Base-by-base conservation (phyloP, 92 coral and sea anemone species). In the Muricea muricata region DNA sequence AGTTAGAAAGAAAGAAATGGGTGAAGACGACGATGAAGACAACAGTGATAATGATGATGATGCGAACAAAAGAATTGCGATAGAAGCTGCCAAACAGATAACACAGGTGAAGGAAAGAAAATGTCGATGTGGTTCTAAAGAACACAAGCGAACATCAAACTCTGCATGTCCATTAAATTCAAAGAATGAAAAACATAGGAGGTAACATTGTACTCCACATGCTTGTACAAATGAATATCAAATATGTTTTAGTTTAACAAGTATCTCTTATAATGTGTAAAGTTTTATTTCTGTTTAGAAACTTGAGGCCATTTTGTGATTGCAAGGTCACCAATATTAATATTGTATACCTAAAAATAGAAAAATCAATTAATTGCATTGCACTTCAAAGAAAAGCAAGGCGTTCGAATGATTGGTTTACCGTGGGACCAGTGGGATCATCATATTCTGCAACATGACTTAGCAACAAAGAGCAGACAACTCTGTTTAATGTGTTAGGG, bases 261-360 rank as follows among this genome's bases (percentile, higher is more conserved):
- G n/a, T n/a, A n/a, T n/a, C n/a, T n/a, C 4, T 52, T 52, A 13
- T 3, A 14, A 13, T 52, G 15, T 4, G 6, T 52, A 52, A 4
- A 52, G 15, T 31, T 69, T 56, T 37, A 7, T n/a, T 18, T 41
- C 20, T 60, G 6, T 70, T 50, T 14, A 21, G 66, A 45, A 10
- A 78, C 55, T 31, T 47, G 79, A 37, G 91, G 89, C 91, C 91
- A 88, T 21, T 40, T 84, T 41, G 91, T 86, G 39, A 20, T 39
- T 11, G 89, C 84, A 21, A 88, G 78, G 56, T 88, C 91, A 21
- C 88, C 91, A 29, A 84, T 84, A 60, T 84, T 88, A 7, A 88
- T 85, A 37, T 72, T 84, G 85, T 83, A 88, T 35, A 88, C 89
- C 89, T 88, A 83, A 60, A 88, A 84, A 52, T 42, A 65, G 11